phyloP scores from a whole-genome alignment of 2,888 invertebrate species.

The Rhagonycha fulva region DNA sequence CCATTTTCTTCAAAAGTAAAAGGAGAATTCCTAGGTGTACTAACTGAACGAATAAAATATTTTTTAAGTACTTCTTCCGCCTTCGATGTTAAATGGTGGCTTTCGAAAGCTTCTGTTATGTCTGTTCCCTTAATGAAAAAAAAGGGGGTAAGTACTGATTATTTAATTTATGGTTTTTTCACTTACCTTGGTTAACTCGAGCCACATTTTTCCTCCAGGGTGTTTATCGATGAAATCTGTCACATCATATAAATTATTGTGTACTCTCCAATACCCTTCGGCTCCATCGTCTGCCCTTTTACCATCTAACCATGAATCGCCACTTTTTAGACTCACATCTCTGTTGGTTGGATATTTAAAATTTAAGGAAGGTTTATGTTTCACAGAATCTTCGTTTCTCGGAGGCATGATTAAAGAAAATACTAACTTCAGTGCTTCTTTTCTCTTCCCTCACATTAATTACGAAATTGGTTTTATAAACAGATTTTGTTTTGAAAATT shows the following conservation, averaged over 20 bases:
- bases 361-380: neutral
- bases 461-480: neutral
- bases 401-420: neutral
- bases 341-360: constrained; percentile 20
- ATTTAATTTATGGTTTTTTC: constrained; percentile 13
- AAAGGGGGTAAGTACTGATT: constrained; percentile 25
- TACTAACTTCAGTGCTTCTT: neutral
- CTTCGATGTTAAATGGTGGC: constrained; percentile 66
- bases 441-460: neutral
- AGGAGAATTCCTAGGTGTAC: constrained; percentile 67
- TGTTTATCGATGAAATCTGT: constrained; percentile 76
- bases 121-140: constrained; percentile 16
- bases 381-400: neutral
- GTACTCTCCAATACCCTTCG: constrained; percentile 76
- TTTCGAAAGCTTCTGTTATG: constrained; percentile 63
- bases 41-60: constrained; percentile 68
- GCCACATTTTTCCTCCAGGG: constrained; percentile 83
- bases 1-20: constrained; percentile 75
- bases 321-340: constrained; percentile 1
- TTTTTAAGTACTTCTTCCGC: constrained; percentile 65
- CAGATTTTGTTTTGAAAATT: neutral
- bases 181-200: constrained; percentile 66
- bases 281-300: constrained; percentile 72
- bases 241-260: constrained; percentile 81
- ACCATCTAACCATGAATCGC: constrained; percentile 63